Conservation (phyloP, 2,797 vertebrate species). For the Eremophila alpestris region DNA sequence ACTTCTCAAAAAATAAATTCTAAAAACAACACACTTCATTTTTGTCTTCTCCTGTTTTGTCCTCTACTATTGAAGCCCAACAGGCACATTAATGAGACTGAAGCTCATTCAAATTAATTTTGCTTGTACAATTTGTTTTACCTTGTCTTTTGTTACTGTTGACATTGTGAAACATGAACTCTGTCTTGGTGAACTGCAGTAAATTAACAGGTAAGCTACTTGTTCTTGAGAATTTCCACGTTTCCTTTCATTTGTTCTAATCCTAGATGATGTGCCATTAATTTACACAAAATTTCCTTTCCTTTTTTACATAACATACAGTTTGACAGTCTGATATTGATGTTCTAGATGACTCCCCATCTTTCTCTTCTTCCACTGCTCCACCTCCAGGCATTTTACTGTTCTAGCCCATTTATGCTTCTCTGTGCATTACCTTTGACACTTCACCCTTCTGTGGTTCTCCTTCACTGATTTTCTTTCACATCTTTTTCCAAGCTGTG, state of each 20-base stretch:
- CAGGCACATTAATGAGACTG: background rate
- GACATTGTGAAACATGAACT: background rate
- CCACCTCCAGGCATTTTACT: background rate
- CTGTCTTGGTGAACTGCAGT: background rate
- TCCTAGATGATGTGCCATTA: background rate
- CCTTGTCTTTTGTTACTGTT: background rate
- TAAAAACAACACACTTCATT: background rate
- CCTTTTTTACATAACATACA: background rate
- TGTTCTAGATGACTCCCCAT: background rate
- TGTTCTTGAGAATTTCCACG: background rate
- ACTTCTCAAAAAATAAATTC: background rate
- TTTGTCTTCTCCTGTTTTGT: background rate
- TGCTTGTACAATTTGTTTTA: background rate
- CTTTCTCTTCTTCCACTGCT: background rate
- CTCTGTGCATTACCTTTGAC: background rate
- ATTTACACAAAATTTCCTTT: background rate
- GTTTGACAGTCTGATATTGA: background rate
- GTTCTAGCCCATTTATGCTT: background rate
- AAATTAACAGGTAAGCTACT: background rate
- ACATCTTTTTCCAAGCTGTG: background rate
- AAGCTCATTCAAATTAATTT: background rate
- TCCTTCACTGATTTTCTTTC: background rate
- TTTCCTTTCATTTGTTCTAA: background rate
- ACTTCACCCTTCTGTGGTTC: background rate
- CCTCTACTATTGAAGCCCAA: background rate